Conservation (phyloP, 2,113 vertebrate species). For the Columba janthina region DNA sequence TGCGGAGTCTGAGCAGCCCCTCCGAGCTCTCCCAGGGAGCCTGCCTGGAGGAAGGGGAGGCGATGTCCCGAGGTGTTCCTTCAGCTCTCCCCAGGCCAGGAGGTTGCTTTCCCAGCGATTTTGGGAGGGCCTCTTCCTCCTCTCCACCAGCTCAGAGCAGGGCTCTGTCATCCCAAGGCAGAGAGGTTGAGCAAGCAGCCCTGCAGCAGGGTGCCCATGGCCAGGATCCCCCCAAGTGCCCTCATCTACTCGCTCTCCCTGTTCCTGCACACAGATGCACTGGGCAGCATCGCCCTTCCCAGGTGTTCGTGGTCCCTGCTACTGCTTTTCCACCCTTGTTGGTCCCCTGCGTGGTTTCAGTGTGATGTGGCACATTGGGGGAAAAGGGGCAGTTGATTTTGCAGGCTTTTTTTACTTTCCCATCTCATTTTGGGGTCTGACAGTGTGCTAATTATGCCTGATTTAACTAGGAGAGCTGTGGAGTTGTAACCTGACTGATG, state of each 20-base stretch:
- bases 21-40: too few species aligned
- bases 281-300: not conserved
- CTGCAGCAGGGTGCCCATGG: not conserved
- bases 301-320: not conserved
- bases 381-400: not conserved
- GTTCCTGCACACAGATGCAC: rapidly evolving
- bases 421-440: not conserved
- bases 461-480: not conserved
- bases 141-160: not conserved
- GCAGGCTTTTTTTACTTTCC: not conserved
- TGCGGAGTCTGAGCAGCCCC: not conserved
- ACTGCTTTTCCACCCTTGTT: rapidly evolving
- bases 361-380: rapidly evolving
- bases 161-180: not conserved
- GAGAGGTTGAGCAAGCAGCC: too few species aligned
- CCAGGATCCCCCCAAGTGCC: not conserved
- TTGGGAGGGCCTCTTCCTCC: too few species aligned
- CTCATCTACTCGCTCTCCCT: not conserved
- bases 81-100: not conserved
- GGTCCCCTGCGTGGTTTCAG: not conserved
- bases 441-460: not conserved
- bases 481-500: not conserved
- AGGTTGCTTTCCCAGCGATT: not conserved
- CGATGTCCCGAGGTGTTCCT: rapidly evolving
- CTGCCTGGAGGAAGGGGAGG: not conserved